Conservation (phyloP, 2,113 vertebrate species). For the Erinaceus europaeus region DNA sequence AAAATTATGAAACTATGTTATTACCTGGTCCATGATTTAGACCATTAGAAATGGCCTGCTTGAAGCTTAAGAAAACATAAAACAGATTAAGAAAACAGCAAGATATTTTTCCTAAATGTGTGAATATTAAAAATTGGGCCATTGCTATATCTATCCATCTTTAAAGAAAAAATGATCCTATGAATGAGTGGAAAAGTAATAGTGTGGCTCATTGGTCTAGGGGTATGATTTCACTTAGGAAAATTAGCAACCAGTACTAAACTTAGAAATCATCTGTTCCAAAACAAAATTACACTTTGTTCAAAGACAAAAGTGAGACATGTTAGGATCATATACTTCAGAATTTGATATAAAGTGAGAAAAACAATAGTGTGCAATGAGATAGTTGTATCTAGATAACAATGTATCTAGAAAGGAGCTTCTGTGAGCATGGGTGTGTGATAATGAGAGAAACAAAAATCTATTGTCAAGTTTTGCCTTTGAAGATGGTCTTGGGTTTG, state of each 20-base stretch:
- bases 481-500: neutral
- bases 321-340: neutral
- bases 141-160: too few species aligned
- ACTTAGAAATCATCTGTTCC: too few species aligned
- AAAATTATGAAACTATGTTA: accelerated
- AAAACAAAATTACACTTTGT: neutral
- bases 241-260: too few species aligned
- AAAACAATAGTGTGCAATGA: neutral
- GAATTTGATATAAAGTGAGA: neutral
- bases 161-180: neutral
- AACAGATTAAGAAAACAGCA: neutral
- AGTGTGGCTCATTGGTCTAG: too few species aligned
- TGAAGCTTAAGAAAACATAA: neutral
- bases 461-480: neutral
- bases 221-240: too few species aligned
- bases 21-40: neutral
- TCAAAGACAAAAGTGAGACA: neutral
- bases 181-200: too few species aligned
- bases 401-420: too few species aligned
- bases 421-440: neutral
- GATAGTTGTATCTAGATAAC: neutral
- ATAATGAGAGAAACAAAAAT: neutral
- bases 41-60: neutral
- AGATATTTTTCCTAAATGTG: neutral
- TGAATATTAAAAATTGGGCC: too few species aligned